Evolutionary conservation across 2,888 invertebrate species (phyloP), one percentile per base, ranked within the genome.

Genomic region (Marasmarcha lunaedactyla): DNA sequence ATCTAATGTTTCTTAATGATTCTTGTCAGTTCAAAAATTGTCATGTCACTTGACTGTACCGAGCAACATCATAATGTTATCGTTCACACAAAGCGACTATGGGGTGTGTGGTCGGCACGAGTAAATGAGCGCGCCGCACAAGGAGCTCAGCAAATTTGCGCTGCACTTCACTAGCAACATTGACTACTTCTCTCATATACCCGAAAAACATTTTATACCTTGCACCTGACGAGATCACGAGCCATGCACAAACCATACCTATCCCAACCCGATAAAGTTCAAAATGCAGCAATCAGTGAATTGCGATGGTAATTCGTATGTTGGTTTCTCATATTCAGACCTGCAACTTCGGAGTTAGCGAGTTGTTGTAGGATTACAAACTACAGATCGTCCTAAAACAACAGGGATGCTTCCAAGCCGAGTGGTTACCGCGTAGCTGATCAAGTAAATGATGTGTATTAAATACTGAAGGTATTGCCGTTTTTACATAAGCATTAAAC

Each of bases 101-200:
- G n/a, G n/a, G n/a, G n/a, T n/a, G n/a, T n/a, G n/a, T n/a, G n/a
- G n/a, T n/a, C n/a, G n/a, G n/a, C n/a, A n/a, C n/a, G n/a, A 64
- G 69, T 68, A 71, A 73, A 68, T 63, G 66, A 62, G 62, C 62
- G 67, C 51, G 51, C 69, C 73, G 55, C 72, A 65, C 65, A 65
- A 72, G 69, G 65, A 68, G 64, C 56, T 66, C 59, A 56, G 71
- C 71, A 77, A 81, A 79, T 81, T 76, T 73, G 71, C 81, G 72
- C 68, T 70, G 71, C 81, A 71, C 79, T 78, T 63, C 57, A 66
- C 54, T 60, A 46, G 73, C 68, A 58, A 77, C 79, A 74, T 66
- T 74, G 63, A 66, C 73, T 72, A 63, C 73, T 71, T 70, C 64
- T 71, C 67, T 67, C 63, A 63, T 60, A 66, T 56, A 61, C 51